Evolutionary conservation across 92 coral and sea anemone genomes (phyloP), one percentile per base, ranked within the genome.

Genomic region (Siderastrea siderea): DNA sequence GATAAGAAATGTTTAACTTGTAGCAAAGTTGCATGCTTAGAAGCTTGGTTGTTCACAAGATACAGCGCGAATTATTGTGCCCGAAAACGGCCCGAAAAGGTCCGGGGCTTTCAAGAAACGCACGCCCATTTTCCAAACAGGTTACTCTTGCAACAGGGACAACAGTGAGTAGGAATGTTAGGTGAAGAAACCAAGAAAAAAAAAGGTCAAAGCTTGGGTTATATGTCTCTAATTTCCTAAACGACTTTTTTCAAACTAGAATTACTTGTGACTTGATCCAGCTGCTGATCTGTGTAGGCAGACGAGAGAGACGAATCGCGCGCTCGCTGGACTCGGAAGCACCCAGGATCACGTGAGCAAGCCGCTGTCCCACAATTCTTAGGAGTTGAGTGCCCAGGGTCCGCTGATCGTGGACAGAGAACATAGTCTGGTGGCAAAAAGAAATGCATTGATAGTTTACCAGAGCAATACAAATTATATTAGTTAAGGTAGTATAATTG

Each of bases 211-310:
- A 26, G 38, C 38, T 26, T 26, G 38, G 38, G 38, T 26, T 26
- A 26, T 26, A 26, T 26, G 38, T 26, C 38, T 26, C 38, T 26
- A 26, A 26, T 26, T 0, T 26, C 0, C 38, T 26, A 26, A 26
- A 0, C 38, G 38, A 7, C 0, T 9, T 53, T 53, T 5, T 53
- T 53, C 10, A 38, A 7, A 11, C 10, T 45, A 8, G 66, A 46
- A 64, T 61, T 90, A 98, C 99, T 95, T 98, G 99, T 70, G 94
- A 89, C 46, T 92, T 94, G 61, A 98, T 96, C 99, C 99, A 98
- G 77, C 98, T 88, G 68, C 98, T 94, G 85, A 98, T 95, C 78
- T 95, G 85, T 6, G 97, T 92, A 45, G 99, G 98, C 19, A 98
- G 86, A 10, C 98, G 92, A 7, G 98, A 96, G 84, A 98, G 83